A percentile compares a stretch with the other conserved stretches of the same genome.
Conservation (phyloP, 1,140 invertebrate species). For the Elymnias hypermnestra region DNA sequence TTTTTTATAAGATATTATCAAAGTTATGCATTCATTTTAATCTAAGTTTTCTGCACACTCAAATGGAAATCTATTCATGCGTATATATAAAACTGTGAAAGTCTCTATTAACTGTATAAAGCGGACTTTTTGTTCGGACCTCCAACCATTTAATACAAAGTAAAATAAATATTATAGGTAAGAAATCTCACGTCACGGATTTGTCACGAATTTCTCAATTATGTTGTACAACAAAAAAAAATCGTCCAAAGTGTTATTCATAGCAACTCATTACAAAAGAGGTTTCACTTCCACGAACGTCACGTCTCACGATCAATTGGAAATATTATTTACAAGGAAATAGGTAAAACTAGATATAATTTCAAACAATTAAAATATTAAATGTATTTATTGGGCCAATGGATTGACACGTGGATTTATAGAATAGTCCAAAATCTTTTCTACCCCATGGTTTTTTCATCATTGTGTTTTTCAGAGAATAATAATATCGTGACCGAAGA, state of each 20-base stretch:
- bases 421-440: too few species aligned
- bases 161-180: conserved; percentile 8
- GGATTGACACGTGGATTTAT: too few species aligned
- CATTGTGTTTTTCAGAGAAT: too few species aligned
- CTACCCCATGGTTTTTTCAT: too few species aligned
- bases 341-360: too few species aligned
- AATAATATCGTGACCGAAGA: too few species aligned
- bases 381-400: too few species aligned
- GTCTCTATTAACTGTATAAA: background rate
- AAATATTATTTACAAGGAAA: conserved; percentile 44
- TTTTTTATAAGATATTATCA: too few species aligned
- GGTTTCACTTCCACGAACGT: conserved; percentile 59
- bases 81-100: background rate
- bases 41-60: too few species aligned
- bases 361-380: too few species aligned
- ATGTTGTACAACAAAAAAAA: conserved; percentile 38
- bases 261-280: conserved; percentile 61
- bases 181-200: conserved; percentile 25
- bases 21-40: too few species aligned
- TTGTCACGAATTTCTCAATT: conserved; percentile 49
- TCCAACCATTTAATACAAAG: background rate
- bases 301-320: conserved; percentile 61
- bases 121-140: background rate
- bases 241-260: conserved; percentile 35
- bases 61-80: too few species aligned